Conservation (phyloP, 2,113 vertebrate genomes). For the Pandion haliaetus region DNA sequence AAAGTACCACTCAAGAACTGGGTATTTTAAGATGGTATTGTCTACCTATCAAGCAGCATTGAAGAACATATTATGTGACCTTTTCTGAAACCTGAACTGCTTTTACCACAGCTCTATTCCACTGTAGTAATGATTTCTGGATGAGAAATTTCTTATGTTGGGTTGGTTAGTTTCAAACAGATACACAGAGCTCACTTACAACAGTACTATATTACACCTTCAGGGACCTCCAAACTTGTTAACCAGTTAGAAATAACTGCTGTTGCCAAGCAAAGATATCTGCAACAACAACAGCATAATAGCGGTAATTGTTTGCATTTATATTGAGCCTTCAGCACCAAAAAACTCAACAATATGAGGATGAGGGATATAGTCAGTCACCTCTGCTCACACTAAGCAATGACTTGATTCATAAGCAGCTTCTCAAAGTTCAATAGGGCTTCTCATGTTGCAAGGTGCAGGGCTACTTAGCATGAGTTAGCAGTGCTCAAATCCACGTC, state of each 20-base stretch:
- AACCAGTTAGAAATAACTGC: conserved; percentile 16
- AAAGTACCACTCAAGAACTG: conserved; percentile 63
- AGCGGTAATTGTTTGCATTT: not conserved
- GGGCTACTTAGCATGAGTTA: not conserved
- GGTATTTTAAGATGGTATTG: conserved; percentile 37
- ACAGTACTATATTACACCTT: not conserved
- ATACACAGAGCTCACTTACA: not conserved
- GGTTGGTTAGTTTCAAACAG: conserved; percentile 46
- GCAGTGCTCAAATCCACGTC: not conserved
- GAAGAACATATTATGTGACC: conserved; percentile 55
- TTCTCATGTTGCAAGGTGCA: not conserved
- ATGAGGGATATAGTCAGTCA: not conserved
- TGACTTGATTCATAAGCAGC: not conserved
- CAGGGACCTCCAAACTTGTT: not conserved
- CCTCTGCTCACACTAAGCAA: not conserved
- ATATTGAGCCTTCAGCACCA: not conserved
- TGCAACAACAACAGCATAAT: not conserved
- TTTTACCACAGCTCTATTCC: conserved; percentile 16
- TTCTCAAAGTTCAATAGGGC: not conserved
- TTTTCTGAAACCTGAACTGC: conserved; percentile 46
- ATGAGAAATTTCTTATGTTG: conserved; percentile 34
- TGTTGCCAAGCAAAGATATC: conserved; percentile 3
- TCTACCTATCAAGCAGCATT: conserved; percentile 16
- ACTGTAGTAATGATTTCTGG: conserved; percentile 36
- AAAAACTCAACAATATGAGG: not conserved